A percentile compares a stretch with the other conserved stretches of the same genome.
Evolutionary conservation across 2,113 vertebrate genomes (phyloP).

Genomic region (Merops nubicus): DNA sequence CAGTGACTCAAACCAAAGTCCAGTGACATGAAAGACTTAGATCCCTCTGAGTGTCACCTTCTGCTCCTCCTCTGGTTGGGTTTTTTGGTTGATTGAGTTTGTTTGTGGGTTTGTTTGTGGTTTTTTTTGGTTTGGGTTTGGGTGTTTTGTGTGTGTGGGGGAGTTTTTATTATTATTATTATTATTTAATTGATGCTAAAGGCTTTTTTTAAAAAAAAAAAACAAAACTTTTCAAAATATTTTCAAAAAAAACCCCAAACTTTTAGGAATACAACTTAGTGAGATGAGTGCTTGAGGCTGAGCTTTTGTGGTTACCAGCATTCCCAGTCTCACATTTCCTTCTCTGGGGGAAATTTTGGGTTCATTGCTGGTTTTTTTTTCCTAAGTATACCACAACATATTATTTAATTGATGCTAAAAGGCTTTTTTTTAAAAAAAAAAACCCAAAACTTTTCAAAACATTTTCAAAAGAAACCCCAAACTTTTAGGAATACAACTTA

Average conservation of each 20-base stretch:
- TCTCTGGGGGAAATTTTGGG: not conserved
- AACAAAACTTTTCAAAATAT: no score
- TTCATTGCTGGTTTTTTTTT: not conserved
- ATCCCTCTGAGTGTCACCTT: not conserved
- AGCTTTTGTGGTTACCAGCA: not conserved
- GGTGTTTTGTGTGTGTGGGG: no score
- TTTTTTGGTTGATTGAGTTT: no score
- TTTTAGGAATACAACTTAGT: not conserved
- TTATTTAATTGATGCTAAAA: not conserved
- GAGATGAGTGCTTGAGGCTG: not conserved
- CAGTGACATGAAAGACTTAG: rapidly evolving
- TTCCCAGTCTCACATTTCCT: not conserved
- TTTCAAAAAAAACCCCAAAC: no score
- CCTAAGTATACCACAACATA: not conserved
- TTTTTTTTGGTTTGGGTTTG: not conserved
- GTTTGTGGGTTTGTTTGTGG: no score
- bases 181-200: no score
- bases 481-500: not conserved
- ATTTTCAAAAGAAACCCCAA: no score
- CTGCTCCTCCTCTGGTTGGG: not conserved
- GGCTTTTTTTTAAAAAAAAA: no score
- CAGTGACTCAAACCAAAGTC: not conserved
- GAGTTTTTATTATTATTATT: no score
- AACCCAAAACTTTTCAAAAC: no score
- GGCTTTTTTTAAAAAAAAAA: no score